Evolutionary conservation across 2,797 vertebrate genomes (phyloP).

Genomic region (Halcyon smyrnensis): DNA sequence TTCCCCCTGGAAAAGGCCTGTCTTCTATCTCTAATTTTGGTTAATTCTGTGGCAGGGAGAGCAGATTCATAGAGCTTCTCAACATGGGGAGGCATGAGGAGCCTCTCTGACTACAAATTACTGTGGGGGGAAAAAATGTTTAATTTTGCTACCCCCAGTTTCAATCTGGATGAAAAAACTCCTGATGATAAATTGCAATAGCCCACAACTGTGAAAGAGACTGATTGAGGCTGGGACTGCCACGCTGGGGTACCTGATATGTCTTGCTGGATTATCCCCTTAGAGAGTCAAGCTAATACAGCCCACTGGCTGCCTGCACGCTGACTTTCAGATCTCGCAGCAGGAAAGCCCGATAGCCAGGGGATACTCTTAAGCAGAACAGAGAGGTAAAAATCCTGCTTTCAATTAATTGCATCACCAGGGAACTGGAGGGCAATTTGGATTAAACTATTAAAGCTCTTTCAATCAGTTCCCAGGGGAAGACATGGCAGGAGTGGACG

Average conservation of each 20-base stretch:
- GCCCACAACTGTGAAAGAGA: not conserved
- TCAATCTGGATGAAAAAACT: not conserved
- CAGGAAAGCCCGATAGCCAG: not conserved
- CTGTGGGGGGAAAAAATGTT: not conserved
- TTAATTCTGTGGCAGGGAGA: not conserved
- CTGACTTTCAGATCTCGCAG: not conserved
- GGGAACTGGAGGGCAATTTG: slow-evolving; percentile 37
- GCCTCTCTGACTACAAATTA: not conserved
- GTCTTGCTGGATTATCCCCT: not conserved
- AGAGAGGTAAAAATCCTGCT: slow-evolving; percentile 45
- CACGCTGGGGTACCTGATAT: not conserved
- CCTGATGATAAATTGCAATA: not conserved
- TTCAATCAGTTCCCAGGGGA: slow-evolving; percentile 21
- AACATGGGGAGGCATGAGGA: not conserved
- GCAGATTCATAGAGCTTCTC: not conserved
- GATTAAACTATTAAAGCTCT: slow-evolving; percentile 51
- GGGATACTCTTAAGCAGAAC: slow-evolving; percentile 19
- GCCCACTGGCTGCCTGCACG: not conserved
- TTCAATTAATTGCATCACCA: slow-evolving; percentile 55
- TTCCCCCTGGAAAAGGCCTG: not conserved
- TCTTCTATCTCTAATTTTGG: not conserved
- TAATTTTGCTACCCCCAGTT: not conserved
- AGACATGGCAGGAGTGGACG: not conserved
- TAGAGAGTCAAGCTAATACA: not conserved
- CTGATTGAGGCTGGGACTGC: not conserved